A percentile compares a stretch with the other conserved stretches of the same genome.
Evolutionary conservation across 2,797 vertebrate genomes (phyloP).

Genomic region (Pangasius larnaudii): DNA sequence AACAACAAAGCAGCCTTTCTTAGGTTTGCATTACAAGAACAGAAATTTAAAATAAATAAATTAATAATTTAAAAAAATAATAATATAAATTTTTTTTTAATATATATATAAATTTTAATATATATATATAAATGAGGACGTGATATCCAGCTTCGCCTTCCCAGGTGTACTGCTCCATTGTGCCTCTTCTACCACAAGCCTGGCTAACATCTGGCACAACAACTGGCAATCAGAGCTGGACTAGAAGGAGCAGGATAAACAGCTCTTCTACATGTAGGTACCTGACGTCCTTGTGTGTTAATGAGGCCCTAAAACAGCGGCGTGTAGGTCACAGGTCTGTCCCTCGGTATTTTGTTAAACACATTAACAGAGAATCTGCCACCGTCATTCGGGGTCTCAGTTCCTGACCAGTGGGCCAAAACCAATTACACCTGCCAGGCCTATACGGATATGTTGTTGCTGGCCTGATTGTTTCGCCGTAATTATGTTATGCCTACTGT

Average conservation of each 20-base stretch:
- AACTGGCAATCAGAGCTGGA: not conserved
- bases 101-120: too few relatives aligned
- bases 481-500: slow-evolving; percentile 74
- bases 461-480: slow-evolving; percentile 73
- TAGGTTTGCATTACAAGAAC: not conserved
- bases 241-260: slow-evolving; percentile 14
- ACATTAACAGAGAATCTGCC: slow-evolving; percentile 5
- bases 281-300: slow-evolving; percentile 19
- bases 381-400: slow-evolving; percentile 49
- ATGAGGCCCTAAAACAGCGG: slow-evolving; percentile 26
- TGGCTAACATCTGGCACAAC: slow-evolving; percentile 12
- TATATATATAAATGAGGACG: not conserved
- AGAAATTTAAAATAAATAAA: not conserved
- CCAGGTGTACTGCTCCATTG: not conserved
- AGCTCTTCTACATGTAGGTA: slow-evolving; percentile 11
- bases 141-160: not conserved
- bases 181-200: not conserved
- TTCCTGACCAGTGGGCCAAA: slow-evolving; percentile 52
- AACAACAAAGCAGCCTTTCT: not conserved
- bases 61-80: too few relatives aligned
- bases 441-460: slow-evolving; percentile 27
- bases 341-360: slow-evolving; percentile 41
- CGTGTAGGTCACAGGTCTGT: slow-evolving; percentile 26
- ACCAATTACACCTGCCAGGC: slow-evolving; percentile 64
- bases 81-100: too few relatives aligned